Conservation (phyloP, 2,797 vertebrate species). For the Sebastes oblongus region DNA sequence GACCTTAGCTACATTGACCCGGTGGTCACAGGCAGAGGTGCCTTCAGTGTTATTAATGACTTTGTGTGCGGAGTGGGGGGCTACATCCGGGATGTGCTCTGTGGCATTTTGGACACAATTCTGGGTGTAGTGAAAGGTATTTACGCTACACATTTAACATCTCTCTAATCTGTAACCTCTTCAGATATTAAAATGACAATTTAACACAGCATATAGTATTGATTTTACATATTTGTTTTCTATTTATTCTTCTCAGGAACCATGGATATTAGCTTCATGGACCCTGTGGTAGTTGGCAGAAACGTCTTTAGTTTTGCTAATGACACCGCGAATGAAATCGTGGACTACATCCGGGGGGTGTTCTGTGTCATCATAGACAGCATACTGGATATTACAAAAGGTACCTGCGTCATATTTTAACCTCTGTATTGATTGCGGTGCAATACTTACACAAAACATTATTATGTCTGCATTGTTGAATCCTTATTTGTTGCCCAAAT, state of each 20-base stretch:
- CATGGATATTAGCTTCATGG: constrained; percentile 60
- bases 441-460: neutral
- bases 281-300: constrained; percentile 67
- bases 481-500: neutral
- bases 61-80: constrained; percentile 39
- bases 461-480: neutral
- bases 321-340: constrained; percentile 39
- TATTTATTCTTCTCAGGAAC: constrained; percentile 48
- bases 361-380: constrained; percentile 54
- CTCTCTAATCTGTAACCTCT: neutral
- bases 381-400: constrained; percentile 60
- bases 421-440: neutral
- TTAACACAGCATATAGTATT: neutral
- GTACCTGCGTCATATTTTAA: constrained; percentile 25
- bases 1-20: constrained; percentile 72
- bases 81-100: constrained; percentile 60
- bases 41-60: constrained; percentile 58
- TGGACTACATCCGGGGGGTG: constrained; percentile 34
- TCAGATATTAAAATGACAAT: neutral
- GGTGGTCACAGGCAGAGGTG: constrained; percentile 63
- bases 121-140: constrained; percentile 70
- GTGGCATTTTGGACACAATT: constrained; percentile 58
- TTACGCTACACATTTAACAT: neutral
- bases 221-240: neutral
- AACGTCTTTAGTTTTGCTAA: constrained; percentile 43